Conservation (phyloP, 2,888 invertebrate genomes). For the Eustalomyia histrio region DNA sequence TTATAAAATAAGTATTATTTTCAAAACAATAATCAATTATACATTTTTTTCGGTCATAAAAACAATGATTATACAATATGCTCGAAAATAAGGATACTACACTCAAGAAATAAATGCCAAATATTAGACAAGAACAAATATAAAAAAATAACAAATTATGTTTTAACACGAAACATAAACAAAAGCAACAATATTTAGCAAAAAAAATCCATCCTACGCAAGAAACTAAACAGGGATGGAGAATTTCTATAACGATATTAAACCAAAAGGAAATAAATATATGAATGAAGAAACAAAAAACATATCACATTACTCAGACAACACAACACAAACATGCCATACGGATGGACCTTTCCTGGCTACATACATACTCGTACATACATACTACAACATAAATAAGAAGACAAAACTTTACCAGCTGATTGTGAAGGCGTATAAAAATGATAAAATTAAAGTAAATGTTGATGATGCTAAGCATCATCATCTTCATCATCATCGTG, state of each 20-base stretch:
- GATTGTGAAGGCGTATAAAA: constrained; percentile 62
- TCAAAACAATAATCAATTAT: not conserved
- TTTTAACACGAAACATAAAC: constrained; percentile 64
- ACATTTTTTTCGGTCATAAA: not conserved
- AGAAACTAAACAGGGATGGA: constrained; percentile 58
- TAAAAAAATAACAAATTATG: constrained; percentile 62
- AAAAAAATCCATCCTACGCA: constrained; percentile 54
- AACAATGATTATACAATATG: constrained; percentile 52
- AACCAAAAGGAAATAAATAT: constrained; percentile 4
- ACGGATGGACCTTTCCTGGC: not conserved
- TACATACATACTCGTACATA: no score
- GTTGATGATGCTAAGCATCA: constrained; percentile 51
- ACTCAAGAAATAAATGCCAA: constrained; percentile 41
- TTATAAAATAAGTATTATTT: not conserved
- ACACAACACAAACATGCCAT: not conserved
- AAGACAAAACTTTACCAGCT: constrained; percentile 43
- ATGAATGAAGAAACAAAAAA: constrained; percentile 26
- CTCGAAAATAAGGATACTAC: constrained; percentile 30
- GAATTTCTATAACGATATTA: constrained; percentile 28
- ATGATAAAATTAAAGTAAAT: constrained; percentile 50
- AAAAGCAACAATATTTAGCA: constrained; percentile 47
- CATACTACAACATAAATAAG: not conserved
- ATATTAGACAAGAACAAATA: constrained; percentile 46
- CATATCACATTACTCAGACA: constrained; percentile 60
- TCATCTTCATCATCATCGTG: constrained; percentile 38